Evolutionary conservation across 2,113 vertebrate genomes (phyloP).

Genomic region (Hipposideros armiger): DNA sequence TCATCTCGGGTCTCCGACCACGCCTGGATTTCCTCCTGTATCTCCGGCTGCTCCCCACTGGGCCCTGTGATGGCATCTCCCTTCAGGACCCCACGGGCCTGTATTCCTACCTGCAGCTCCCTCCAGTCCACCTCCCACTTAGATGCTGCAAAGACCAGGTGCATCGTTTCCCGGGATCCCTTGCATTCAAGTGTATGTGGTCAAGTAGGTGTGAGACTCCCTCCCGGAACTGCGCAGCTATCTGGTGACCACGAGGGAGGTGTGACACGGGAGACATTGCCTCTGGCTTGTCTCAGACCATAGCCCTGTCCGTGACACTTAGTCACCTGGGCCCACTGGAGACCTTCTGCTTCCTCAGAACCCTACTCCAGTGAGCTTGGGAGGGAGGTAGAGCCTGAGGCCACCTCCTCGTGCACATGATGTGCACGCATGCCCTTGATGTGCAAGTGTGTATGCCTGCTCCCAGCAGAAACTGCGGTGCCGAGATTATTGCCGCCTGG

Average conservation of each 20-base stretch:
- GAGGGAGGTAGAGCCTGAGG: accelerated
- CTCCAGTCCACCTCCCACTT: not conserved
- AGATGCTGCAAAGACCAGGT: not conserved
- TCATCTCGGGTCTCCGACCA: not conserved
- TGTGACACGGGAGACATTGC: accelerated
- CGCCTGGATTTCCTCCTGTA: not conserved
- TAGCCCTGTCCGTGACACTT: not conserved
- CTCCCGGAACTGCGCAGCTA: accelerated
- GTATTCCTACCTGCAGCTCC: not conserved
- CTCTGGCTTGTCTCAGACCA: not conserved
- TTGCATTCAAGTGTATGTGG: not conserved
- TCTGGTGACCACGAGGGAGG: not conserved
- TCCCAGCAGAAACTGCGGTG: not conserved
- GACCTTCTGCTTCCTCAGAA: not conserved
- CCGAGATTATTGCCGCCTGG: not conserved
- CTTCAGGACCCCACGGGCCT: not conserved
- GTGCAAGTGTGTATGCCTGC: too few species aligned
- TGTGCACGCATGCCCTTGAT: accelerated
- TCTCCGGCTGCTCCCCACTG: accelerated
- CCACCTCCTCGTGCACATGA: not conserved
- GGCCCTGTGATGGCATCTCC: not conserved
- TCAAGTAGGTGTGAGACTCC: accelerated
- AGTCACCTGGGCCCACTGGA: not conserved
- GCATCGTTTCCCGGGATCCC: not conserved
- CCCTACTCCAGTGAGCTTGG: not conserved